Evolutionary conservation across 2,113 vertebrate species (phyloP), one percentile per base, ranked within the genome.

Genomic region (Zosterops borbonicus): DNA sequence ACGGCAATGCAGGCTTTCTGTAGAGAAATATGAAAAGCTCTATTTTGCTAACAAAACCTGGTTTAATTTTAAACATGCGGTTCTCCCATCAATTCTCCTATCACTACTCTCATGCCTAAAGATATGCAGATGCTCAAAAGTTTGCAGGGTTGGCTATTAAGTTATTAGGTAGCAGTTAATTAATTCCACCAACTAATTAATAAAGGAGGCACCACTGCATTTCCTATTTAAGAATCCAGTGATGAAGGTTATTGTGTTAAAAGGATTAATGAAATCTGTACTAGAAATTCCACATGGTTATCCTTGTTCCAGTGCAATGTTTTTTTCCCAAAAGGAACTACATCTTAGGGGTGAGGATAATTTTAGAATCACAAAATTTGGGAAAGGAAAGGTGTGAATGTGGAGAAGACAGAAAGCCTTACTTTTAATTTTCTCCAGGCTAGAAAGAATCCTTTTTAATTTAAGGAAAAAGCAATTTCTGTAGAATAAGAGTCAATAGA

Each of bases 101-200:
- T 35, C 55, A 55, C 64, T 91, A 42, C 41, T 90, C 35, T 58
- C 27, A 25, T 73, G 62, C 50, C 70, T 79, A 70, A 92, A 95
- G 81, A 80, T 77, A 73, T 58, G 46, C 58, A 85, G 77, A 82
- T 91, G 73, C 62, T 78, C 58, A 94, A 87, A 78, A 80, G 39
- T 79, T 87, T 87, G 24, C 39, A 89, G 56, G 47, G 56, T 49
- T 90, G 49, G 19, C 39, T 90, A 33, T 77, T 95, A 86, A 92
- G 82, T 80, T 94, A 69, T 80, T 82, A 83, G 78, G 65, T 89
- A 85, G 70, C 37, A 90, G 63, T 55, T 87, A 88, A 94, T 92
- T 83, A 80, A 92, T 91, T 87, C 42, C 24, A 95, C 39, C 37
- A 92, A 69, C 37, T 88, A 94, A 95, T 92, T 96, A 85, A 86